phyloP scores from a whole-genome alignment of 2,888 invertebrate genomes.

The Tuta absoluta region DNA sequence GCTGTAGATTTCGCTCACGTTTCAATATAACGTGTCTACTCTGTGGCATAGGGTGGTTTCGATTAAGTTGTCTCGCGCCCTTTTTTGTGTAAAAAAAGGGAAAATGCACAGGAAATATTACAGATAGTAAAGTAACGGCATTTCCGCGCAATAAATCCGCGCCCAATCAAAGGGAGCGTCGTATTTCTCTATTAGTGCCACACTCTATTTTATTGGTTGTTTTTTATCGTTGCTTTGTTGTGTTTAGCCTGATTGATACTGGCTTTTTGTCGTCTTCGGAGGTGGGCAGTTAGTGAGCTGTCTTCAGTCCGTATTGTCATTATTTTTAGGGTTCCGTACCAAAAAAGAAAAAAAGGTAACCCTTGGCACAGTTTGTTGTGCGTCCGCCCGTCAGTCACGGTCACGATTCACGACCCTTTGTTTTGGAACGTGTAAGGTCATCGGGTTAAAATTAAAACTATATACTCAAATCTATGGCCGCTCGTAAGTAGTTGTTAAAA shows the following conservation, averaged over 20 bases:
- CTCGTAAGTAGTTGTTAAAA: no score
- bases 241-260: slow-evolving; percentile 68
- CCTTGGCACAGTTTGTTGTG: no score
- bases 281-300: neutral
- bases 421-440: no score
- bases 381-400: no score
- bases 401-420: no score
- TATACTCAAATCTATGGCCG: no score
- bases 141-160: slow-evolving; percentile 82
- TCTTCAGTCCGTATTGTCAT: neutral
- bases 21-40: slow-evolving; percentile 22
- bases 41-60: slow-evolving; percentile 46
- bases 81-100: slow-evolving; percentile 79
- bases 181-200: slow-evolving; percentile 78
- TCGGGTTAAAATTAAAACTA: no score
- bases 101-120: slow-evolving; percentile 82
- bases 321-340: no score
- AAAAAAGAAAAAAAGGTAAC: no score
- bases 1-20: neutral
- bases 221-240: slow-evolving; percentile 71
- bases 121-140: slow-evolving; percentile 75
- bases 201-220: slow-evolving; percentile 77
- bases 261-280: slow-evolving; percentile 31
- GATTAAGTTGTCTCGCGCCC: slow-evolving; percentile 80
- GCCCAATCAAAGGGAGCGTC: slow-evolving; percentile 78